Evolutionary conservation across 30 jellyfish, hydroid and myxozoan genomes (phyloP), one percentile per base, ranked within the genome.

Genomic region (Pseudorhiza aurosa): DNA sequence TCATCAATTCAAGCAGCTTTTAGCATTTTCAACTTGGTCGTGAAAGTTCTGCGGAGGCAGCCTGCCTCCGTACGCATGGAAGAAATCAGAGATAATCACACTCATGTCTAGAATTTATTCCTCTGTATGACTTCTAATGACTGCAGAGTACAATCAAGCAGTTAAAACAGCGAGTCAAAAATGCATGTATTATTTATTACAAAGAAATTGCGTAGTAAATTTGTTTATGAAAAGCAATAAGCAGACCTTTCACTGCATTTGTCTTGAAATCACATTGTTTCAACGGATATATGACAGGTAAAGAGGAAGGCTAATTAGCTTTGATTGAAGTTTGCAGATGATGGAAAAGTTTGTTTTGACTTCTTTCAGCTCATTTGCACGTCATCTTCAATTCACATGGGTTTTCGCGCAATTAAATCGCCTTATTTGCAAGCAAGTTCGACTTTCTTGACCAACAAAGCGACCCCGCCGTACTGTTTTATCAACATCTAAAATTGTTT

Each of bases 391-490:
- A 53, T 53, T 53, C 67, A 53, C 67, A 1, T 2, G 9, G 67
- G 22, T 32, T 46, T 70, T 70, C 53, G 39, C 70, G 43, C 24
- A 18, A 32, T 33, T 44, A 53, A 19, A 18, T 11, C 83, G 28
- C 40, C 53, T 70, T 30, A 47, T 70, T 70, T 70, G 65, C 31
- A n/a, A 70, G 45, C 46, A 70, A 42, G 45, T 70, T 43, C 36
- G 50, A 70, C 31, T 70, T 53, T 53, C 31, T 70, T 15, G 8
- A 45, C 43, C 42, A 26, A 44, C 83, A 70, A 70, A 44, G 83
- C 71, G 26, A 58, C 71, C 83, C 83, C 45, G 83, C 72, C 62
- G 39, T 21, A 36, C 33, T 73, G 72, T 73, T 73, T 70, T 51
- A 73, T 73, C 74, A 73, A 73, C 86, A 45, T 36, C 7, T 63